Percentiles rank a stretch among this genome's conserved stretches.
phyloP scores from a whole-genome alignment of 2,797 vertebrate genomes.

The Tympanoctomys barrerae region DNA sequence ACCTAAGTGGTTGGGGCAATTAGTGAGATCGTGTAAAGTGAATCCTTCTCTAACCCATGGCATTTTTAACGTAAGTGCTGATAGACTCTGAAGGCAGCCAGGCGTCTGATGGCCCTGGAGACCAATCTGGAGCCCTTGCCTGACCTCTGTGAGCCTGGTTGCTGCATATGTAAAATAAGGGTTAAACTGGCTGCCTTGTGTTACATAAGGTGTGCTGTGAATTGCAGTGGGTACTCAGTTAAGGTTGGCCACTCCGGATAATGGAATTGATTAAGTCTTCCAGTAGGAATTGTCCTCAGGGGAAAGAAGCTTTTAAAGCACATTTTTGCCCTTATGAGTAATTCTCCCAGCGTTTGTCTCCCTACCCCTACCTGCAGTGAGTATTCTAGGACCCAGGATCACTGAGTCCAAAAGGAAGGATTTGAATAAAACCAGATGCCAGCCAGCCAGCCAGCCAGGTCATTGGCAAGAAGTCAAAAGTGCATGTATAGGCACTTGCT shows the following conservation, averaged over 20 bases:
- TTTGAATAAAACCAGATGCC: neutral
- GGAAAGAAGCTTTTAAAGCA: slow-evolving; percentile 64
- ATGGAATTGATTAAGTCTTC: slow-evolving; percentile 68
- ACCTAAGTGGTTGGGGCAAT: neutral
- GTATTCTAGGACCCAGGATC: neutral
- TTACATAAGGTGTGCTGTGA: neutral
- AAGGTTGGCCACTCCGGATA: slow-evolving; percentile 31
- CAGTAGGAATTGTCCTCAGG: slow-evolving; percentile 56
- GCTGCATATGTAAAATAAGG: neutral
- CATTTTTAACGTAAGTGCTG: neutral
- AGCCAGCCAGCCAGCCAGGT: neutral
- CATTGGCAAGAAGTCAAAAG: neutral
- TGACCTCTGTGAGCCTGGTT: neutral
- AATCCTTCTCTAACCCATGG: neutral
- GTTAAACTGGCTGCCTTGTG: neutral
- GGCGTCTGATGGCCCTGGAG: neutral
- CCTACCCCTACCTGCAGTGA: neutral
- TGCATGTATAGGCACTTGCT: neutral
- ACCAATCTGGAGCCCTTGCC: neutral
- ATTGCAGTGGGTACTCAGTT: neutral
- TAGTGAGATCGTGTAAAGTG: neutral
- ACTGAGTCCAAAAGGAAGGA: neutral
- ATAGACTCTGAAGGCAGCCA: neutral
- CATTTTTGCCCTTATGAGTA: slow-evolving; percentile 66
- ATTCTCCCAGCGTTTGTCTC: slow-evolving; percentile 21